Evolutionary conservation across 2,888 invertebrate species (phyloP).

Genomic region (Coleophora flavipennella): DNA sequence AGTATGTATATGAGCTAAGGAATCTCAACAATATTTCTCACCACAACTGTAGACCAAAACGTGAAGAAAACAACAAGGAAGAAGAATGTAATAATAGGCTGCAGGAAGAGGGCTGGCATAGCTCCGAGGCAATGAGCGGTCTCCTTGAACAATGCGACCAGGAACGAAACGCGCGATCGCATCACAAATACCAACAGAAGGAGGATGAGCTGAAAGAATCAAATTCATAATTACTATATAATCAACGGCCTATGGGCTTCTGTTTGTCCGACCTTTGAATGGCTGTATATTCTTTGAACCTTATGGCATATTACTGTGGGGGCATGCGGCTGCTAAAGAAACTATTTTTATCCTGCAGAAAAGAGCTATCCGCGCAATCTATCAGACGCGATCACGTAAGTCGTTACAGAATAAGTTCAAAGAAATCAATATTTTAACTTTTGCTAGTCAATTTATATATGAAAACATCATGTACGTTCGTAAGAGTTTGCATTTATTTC

Average conservation of each 20-base stretch:
- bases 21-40: slow-evolving; percentile 69
- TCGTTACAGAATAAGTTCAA: too few relatives aligned
- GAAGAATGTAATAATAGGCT: slow-evolving; percentile 87
- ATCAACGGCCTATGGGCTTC: slow-evolving; percentile 1
- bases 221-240: not conserved
- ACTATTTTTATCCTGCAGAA: too few relatives aligned
- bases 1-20: not conserved
- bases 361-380: too few relatives aligned
- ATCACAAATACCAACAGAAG: slow-evolving; percentile 82
- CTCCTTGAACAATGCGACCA: slow-evolving; percentile 90
- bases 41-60: slow-evolving; percentile 90
- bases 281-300: too few relatives aligned
- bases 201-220: slow-evolving; percentile 75
- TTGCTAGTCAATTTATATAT: too few relatives aligned
- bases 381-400: too few relatives aligned
- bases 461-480: too few relatives aligned
- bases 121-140: slow-evolving; percentile 89
- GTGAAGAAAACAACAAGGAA: slow-evolving; percentile 83
- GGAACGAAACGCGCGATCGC: slow-evolving; percentile 85
- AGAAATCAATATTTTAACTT: too few relatives aligned
- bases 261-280: too few relatives aligned
- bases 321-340: too few relatives aligned
- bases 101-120: slow-evolving; percentile 87
- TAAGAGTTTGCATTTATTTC: too few relatives aligned
- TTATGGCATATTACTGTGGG: too few relatives aligned